phyloP scores from a whole-genome alignment of 2,113 vertebrate species.

The Mobula birostris region DNA sequence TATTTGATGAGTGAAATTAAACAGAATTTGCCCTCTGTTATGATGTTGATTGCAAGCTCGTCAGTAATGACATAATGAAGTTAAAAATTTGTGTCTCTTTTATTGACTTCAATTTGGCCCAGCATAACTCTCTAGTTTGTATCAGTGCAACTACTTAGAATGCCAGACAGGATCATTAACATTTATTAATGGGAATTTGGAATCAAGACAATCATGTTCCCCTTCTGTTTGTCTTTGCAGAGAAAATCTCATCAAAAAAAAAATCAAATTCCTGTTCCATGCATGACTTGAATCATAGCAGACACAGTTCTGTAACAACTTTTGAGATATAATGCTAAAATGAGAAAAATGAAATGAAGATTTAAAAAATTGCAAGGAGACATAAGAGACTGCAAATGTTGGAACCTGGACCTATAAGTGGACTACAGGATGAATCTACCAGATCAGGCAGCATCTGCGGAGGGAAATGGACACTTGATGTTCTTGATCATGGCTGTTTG shows the following conservation, averaged over 20 bases:
- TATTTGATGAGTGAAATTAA: not conserved
- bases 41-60: not conserved
- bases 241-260: not conserved
- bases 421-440: no score
- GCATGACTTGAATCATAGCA: not conserved
- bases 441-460: no score
- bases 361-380: no score
- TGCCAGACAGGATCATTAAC: not conserved
- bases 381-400: no score
- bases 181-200: not conserved
- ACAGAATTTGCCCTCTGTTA: no score
- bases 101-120: not conserved
- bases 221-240: not conserved
- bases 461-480: no score
- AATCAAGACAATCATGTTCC: not conserved
- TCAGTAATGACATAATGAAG: not conserved
- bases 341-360: not conserved
- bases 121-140: not conserved
- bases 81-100: not conserved
- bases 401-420: no score
- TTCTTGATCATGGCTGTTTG: no score
- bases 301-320: not conserved
- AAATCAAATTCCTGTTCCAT: not conserved
- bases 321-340: not conserved
- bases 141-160: not conserved